Percentiles rank a stretch among this genome's conserved stretches.
These are phyloP conservation scores for fruit fly (Drosophila melanogaster) DNA, from an alignment of 1,140 invertebrate genomes.

Conservation along the genomic window Release_6_plus_ISO1_MT NC_004354.4:5585001-5585500, in stretches of 20 bases:
- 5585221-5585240: conserved; percentile 32
- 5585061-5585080: background rate
- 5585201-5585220: conserved; percentile 31
- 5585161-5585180: conserved; percentile 52
- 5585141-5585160: conserved; percentile 55
- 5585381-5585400: background rate
- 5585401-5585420: background rate
- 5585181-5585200: conserved; percentile 34
- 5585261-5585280: conserved; percentile 33
- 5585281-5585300: conserved; percentile 40
- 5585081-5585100: conserved; percentile 27
- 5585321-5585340: conserved; percentile 21
- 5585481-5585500: background rate
- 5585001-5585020: too few relatives aligned
- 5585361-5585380: conserved; percentile 36
- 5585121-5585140: conserved; percentile 38
- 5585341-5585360: conserved; percentile 45
- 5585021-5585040: too few relatives aligned
- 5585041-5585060: too few relatives aligned
- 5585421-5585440: background rate
- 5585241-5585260: conserved; percentile 5
- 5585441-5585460: background rate
- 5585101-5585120: background rate
- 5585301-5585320: conserved; percentile 18
- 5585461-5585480: background rate